phyloP scores from a whole-genome alignment of 2,113 vertebrate genomes.

The Cygnus buccinator region DNA sequence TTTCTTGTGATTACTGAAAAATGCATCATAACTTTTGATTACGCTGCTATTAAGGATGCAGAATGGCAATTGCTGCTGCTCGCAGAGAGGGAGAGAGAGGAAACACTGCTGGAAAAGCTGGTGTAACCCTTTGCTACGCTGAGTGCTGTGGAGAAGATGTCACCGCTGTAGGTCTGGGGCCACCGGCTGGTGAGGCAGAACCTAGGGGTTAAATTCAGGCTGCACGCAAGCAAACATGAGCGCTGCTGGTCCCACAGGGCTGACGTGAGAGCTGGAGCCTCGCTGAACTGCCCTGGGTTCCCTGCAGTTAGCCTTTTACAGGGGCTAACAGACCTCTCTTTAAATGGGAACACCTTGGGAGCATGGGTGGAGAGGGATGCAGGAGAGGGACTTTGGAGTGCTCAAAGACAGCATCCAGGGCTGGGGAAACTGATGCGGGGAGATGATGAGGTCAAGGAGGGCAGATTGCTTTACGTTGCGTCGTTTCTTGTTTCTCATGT shows the following conservation, averaged over 20 bases:
- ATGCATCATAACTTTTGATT: conserved; percentile 82
- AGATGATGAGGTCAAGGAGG: neutral
- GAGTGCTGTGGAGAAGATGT: neutral
- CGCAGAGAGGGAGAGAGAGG: conserved; percentile 33
- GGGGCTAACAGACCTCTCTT: neutral
- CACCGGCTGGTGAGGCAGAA: neutral
- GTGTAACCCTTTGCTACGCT: conserved; percentile 60
- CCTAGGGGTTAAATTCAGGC: neutral
- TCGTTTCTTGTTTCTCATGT: neutral
- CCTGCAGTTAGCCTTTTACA: neutral
- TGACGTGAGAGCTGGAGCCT: neutral
- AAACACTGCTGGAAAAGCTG: conserved; percentile 35
- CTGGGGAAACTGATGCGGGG: neutral
- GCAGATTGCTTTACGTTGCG: neutral
- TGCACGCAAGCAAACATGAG: accelerated
- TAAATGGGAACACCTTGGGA: neutral
- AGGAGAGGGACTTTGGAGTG: neutral
- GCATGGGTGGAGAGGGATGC: neutral
- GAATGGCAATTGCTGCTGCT: conserved; percentile 67
- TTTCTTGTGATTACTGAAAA: conserved; percentile 84
- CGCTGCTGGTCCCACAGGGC: neutral
- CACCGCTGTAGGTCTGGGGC: neutral
- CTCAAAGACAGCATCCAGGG: neutral
- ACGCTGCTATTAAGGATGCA: conserved; percentile 75
- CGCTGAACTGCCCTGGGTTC: neutral